Evolutionary conservation across 2,797 vertebrate genomes (phyloP).

Genomic region (Cynopterus sphinx): DNA sequence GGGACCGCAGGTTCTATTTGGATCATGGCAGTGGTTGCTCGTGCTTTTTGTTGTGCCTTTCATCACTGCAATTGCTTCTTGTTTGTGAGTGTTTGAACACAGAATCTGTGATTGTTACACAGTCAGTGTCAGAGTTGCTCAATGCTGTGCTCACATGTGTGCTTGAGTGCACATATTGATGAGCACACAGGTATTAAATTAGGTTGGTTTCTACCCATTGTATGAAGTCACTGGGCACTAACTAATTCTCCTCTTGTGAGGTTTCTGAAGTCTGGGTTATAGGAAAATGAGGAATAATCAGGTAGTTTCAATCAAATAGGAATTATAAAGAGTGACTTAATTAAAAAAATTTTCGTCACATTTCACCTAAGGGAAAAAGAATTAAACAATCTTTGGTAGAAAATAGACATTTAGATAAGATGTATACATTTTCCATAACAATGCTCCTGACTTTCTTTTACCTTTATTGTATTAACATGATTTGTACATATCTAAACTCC

Average conservation of each 20-base stretch:
- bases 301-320: slow-evolving; percentile 54
- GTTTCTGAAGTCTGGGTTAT: slow-evolving; percentile 57
- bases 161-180: slow-evolving; percentile 73
- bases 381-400: background rate
- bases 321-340: slow-evolving; percentile 45
- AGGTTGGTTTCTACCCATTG: slow-evolving; percentile 76
- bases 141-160: slow-evolving; percentile 76
- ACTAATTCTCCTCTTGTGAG: slow-evolving; percentile 64
- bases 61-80: slow-evolving; percentile 77
- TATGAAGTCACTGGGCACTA: slow-evolving; percentile 57
- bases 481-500: slow-evolving; percentile 55
- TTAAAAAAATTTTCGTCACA: slow-evolving; percentile 17
- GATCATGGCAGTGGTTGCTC: background rate
- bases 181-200: slow-evolving; percentile 78
- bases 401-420: slow-evolving; percentile 24
- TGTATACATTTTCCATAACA: background rate
- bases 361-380: background rate
- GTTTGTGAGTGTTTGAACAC: slow-evolving; percentile 65
- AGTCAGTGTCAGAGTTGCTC: slow-evolving; percentile 69
- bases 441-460: slow-evolving; percentile 58
- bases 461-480: slow-evolving; percentile 50
- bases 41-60: slow-evolving; percentile 70
- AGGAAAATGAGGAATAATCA: slow-evolving; percentile 71
- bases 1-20: background rate
- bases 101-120: slow-evolving; percentile 63